Base-by-base conservation (phyloP, 2,888 invertebrate genomes). In the Phengaris arion region DNA sequence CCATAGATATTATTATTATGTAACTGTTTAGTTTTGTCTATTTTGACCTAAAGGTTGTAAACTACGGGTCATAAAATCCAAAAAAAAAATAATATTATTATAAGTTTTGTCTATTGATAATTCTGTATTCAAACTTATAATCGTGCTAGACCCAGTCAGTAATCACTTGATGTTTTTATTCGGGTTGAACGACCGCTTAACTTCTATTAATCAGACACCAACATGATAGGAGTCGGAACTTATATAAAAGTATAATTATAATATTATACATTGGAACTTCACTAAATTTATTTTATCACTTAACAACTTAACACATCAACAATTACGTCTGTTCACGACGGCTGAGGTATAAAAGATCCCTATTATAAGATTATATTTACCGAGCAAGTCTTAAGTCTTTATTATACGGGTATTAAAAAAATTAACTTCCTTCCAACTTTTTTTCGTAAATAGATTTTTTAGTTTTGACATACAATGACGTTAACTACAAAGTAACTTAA, bases 161-260 rank as follows among this genome's bases (percentile, higher is more conserved):
- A 70, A 75, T 75, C 70, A 48, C 57, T 54, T 74, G 78, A 81
- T 78, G 78, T 81, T 74, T 76, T 76, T 74, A 80, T 79, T 79
- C 80, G 80, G 83, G 83, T 83, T 83, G 80, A 84, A 83, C 79
- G 81, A 82, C 81, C 83, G 81, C 59, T 75, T 22, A 48, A 51
- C 13, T 78, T 52, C 52, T 72, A 77, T 78, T 78, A 80, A 82
- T 79, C 79, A 81, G 79, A 81, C 81, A 81, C 78, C 81, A 82
- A 80, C 81, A 79, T 15, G 12, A 73, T 35, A 10, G 55, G 35
- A n/a, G 15, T 48, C 57, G 22, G 51, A 59, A 45, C 12, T 74
- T n/a, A 51, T 35, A 54, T 54, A n/a, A 72, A 72, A 54, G 72
- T 52, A 72, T 54, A 22, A 22, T 22, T 22, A 72, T 9, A 35